phyloP scores from a whole-genome alignment of 2,797 vertebrate genomes.

The Sebastes variabilis region DNA sequence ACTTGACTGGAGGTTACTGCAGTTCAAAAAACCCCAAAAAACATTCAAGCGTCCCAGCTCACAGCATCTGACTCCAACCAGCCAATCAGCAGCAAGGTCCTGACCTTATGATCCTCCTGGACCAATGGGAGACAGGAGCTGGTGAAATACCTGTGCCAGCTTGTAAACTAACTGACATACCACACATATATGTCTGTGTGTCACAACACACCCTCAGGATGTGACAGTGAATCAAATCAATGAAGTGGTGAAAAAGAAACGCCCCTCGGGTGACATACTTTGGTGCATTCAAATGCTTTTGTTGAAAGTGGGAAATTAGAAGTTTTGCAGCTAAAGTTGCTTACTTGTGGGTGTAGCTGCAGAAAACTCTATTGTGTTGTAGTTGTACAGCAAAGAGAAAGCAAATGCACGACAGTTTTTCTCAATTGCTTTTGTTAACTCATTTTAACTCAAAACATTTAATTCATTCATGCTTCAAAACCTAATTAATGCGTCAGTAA shows the following conservation, averaged over 20 bases:
- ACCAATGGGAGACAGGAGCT: conserved; percentile 64
- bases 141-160: conserved; percentile 28
- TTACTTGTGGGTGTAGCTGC: not conserved
- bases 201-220: not conserved
- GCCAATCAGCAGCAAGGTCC: conserved; percentile 70
- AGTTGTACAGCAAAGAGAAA: not conserved
- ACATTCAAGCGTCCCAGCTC: conserved; percentile 24
- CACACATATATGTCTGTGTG: not conserved
- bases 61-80: conserved; percentile 69
- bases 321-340: fast-evolving
- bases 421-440: too few species aligned
- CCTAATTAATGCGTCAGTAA: too few species aligned
- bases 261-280: not conserved
- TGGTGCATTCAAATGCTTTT: not conserved
- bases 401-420: not conserved
- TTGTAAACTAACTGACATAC: not conserved
- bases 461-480: too few species aligned
- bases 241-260: not conserved
- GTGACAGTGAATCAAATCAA: not conserved
- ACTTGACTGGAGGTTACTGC: conserved; percentile 70
- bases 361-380: not conserved
- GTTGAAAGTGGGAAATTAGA: not conserved
- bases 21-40: conserved; percentile 64
- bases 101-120: conserved; percentile 68
- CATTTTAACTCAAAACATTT: too few species aligned